phyloP scores from a whole-genome alignment of 2,888 invertebrate genomes.

The Sarcophaga variegata region DNA sequence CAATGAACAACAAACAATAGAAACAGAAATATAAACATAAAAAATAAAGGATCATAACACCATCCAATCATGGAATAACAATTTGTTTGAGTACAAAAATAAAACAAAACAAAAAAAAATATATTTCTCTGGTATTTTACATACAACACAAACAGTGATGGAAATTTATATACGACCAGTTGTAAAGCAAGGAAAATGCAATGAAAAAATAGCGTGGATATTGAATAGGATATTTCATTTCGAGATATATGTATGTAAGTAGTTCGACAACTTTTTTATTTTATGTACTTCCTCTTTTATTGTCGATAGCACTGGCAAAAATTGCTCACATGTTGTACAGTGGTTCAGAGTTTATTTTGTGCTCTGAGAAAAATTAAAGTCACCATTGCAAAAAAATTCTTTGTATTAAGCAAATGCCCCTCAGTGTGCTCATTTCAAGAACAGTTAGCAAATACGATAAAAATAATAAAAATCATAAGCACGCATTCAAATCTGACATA shows the following conservation, averaged over 20 bases:
- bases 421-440: slow-evolving; percentile 31
- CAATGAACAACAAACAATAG: slow-evolving; percentile 6
- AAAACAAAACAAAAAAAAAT: slow-evolving; percentile 5
- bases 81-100: slow-evolving; percentile 31
- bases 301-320: too few species aligned
- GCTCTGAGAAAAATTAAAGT: not conserved
- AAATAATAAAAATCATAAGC: slow-evolving; percentile 61
- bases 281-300: too few species aligned
- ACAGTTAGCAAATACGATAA: slow-evolving; percentile 10
- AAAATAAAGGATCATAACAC: slow-evolving; percentile 50
- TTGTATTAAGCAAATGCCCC: not conserved
- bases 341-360: too few species aligned
- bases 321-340: too few species aligned
- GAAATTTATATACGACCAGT: not conserved
- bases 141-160: slow-evolving; percentile 12
- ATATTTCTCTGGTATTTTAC: not conserved
- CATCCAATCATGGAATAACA: slow-evolving; percentile 38
- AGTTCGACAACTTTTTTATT: too few species aligned
- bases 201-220: too few species aligned
- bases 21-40: slow-evolving; percentile 48
- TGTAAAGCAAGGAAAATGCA: too few species aligned
- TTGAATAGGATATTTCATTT: too few species aligned
- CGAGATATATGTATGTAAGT: too few species aligned
- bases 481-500: slow-evolving; percentile 75
- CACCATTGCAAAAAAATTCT: too few species aligned